phyloP scores from a whole-genome alignment of 2,113 vertebrate species.

The Nannospalax galili region DNA sequence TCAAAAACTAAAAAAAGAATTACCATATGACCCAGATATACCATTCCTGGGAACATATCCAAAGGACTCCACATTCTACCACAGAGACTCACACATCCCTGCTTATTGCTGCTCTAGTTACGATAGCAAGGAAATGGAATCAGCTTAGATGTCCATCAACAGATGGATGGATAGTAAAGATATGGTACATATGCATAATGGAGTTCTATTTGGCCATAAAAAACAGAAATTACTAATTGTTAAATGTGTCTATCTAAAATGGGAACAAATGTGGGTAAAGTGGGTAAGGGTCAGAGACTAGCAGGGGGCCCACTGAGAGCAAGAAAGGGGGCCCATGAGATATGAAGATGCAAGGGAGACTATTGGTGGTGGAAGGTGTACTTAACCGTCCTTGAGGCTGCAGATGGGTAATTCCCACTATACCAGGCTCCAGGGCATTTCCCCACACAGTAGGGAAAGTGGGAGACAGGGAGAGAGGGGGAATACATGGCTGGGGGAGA shows the following conservation, averaged over 20 bases:
- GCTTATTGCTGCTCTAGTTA: background rate
- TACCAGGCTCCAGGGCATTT: no score
- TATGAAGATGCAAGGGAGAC: background rate
- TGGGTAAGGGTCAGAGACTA: background rate
- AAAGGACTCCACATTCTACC: background rate
- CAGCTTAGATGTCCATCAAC: background rate
- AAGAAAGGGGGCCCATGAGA: background rate
- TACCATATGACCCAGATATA: background rate
- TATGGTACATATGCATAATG: background rate
- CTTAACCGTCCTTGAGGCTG: no score
- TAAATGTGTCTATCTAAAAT: background rate
- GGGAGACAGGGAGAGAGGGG: background rate
- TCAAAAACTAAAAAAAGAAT: background rate
- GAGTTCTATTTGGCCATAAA: background rate
- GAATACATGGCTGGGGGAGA: background rate
- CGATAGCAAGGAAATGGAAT: background rate
- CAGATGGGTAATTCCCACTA: no score
- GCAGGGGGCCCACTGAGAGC: no score
- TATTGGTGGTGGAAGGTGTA: background rate
- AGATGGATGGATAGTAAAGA: background rate
- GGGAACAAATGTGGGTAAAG: background rate
- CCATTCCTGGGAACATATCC: background rate
- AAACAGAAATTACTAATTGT: background rate
- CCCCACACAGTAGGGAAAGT: background rate
- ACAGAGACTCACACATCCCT: background rate